phyloP scores from a whole-genome alignment of 2,797 vertebrate species.

The Hydrolagus colliei region DNA sequence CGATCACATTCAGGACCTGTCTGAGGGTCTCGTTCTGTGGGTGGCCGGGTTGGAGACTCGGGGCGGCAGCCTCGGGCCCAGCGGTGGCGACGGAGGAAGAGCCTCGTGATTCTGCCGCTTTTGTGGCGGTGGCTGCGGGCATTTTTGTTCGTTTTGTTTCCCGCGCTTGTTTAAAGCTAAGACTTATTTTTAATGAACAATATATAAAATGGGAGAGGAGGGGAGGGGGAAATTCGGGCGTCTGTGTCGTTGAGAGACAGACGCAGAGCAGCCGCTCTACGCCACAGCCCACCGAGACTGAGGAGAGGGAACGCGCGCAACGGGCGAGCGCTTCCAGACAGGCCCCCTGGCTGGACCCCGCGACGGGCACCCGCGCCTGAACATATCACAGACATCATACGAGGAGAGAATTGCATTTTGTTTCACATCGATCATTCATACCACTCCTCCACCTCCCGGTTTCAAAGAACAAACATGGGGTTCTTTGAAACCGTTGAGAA shows the following conservation, averaged over 20 bases:
- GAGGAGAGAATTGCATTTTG: too few relatives aligned
- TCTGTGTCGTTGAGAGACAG: too few relatives aligned
- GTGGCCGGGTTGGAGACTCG: slow-evolving; percentile 49
- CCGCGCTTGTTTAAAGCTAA: too few relatives aligned
- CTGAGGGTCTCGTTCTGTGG: slow-evolving; percentile 83
- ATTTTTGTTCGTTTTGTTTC: slow-evolving; percentile 8
- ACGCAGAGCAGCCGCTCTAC: too few relatives aligned
- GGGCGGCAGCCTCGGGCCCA: slow-evolving; percentile 47
- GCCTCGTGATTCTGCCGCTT: slow-evolving; percentile 36
- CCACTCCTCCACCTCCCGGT: too few relatives aligned
- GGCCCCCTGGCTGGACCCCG: background rate
- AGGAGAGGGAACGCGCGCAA: too few relatives aligned
- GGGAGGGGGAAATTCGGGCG: background rate
- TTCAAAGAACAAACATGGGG: too few relatives aligned
- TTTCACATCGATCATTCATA: too few relatives aligned
- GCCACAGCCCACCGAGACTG: too few relatives aligned
- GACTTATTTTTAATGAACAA: background rate
- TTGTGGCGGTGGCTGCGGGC: slow-evolving; percentile 33
- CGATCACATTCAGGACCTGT: slow-evolving; percentile 82
- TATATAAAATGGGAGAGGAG: background rate
- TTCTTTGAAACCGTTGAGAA: too few relatives aligned
- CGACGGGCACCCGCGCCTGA: too few relatives aligned
- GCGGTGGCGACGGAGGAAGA: slow-evolving; percentile 37
- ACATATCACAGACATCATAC: too few relatives aligned
- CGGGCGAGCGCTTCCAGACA: background rate